A percentile compares a stretch with the other conserved stretches of the same genome.
Conservation (phyloP, 2,113 vertebrate genomes). For the Carassius auratus region DNA sequence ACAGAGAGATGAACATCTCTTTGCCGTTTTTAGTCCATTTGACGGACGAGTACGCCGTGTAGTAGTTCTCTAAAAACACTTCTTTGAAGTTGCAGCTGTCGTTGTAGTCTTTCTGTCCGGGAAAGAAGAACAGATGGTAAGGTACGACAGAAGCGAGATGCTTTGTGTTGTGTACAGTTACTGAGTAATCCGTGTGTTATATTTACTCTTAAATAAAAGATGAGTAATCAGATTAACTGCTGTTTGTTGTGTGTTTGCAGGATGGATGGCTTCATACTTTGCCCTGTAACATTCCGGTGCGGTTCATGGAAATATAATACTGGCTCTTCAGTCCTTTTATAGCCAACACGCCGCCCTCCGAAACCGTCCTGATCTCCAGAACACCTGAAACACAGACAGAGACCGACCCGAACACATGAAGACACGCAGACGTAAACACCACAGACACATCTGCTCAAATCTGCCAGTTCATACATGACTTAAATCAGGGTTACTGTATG, state of each 20-base stretch:
- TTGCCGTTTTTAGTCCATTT: conserved; percentile 90
- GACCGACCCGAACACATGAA: neutral
- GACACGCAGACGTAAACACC: neutral
- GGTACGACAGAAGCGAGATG: neutral
- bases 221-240: neutral
- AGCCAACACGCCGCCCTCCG: conserved; percentile 90
- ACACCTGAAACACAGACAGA: conserved; percentile 81
- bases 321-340: conserved; percentile 98
- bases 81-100: conserved; percentile 98
- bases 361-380: conserved; percentile 96
- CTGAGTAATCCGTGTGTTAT: neutral
- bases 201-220: neutral
- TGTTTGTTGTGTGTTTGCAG: conserved; percentile 22
- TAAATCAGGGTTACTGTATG: too few relatives aligned
- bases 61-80: conserved; percentile 95
- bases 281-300: conserved; percentile 90
- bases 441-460: too few relatives aligned
- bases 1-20: conserved; percentile 95
- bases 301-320: conserved; percentile 95
- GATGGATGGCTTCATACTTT: conserved; percentile 81
- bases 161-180: neutral
- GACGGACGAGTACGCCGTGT: conserved; percentile 93
- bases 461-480: too few relatives aligned
- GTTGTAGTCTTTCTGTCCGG: conserved; percentile 89
- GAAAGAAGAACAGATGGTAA: conserved; percentile 31